Conservation (phyloP, 2,888 invertebrate species). For the Melanostoma scalare region DNA sequence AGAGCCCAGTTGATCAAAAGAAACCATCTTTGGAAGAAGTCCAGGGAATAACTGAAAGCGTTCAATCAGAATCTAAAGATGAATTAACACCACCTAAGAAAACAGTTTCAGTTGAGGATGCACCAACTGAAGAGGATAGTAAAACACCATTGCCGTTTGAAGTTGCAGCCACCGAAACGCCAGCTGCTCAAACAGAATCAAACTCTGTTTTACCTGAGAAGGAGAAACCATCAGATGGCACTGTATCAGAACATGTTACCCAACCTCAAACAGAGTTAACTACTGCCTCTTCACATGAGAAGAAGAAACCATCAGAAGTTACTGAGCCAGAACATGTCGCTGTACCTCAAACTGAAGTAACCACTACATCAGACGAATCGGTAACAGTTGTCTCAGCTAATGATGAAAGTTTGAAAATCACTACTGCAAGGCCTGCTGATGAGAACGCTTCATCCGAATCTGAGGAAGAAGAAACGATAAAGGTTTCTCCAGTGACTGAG, state of each 20-base stretch:
- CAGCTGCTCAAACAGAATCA: conserved; percentile 23
- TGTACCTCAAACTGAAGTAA: conserved; percentile 13
- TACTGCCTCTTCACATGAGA: neutral
- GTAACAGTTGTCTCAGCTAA: conserved; percentile 1
- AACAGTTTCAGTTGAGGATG: conserved; percentile 1
- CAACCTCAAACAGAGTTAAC: neutral
- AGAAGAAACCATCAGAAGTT: neutral
- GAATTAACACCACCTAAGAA: conserved; percentile 17
- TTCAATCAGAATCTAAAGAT: conserved; percentile 1
- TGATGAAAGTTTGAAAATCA: neutral
- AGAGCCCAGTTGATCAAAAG: conserved; percentile 11
- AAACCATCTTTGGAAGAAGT: conserved; percentile 65
- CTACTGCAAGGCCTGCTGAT: conserved; percentile 48
- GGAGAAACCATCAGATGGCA: neutral
- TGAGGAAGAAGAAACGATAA: conserved; percentile 40
- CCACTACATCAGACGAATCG: neutral
- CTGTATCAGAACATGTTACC: conserved; percentile 3
- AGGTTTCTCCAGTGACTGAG: conserved; percentile 72
- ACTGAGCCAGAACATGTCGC: neutral
- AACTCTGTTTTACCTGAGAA: conserved; percentile 12
- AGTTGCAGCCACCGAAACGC: conserved; percentile 9
- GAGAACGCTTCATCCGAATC: conserved; percentile 49
- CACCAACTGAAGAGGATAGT: conserved; percentile 2
- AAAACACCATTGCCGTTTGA: conserved; percentile 13
- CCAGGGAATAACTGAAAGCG: conserved; percentile 15